Evolutionary conservation across 2,797 vertebrate species (phyloP), one percentile per base, ranked within the genome.

Genomic region (Alectoris magna): DNA sequence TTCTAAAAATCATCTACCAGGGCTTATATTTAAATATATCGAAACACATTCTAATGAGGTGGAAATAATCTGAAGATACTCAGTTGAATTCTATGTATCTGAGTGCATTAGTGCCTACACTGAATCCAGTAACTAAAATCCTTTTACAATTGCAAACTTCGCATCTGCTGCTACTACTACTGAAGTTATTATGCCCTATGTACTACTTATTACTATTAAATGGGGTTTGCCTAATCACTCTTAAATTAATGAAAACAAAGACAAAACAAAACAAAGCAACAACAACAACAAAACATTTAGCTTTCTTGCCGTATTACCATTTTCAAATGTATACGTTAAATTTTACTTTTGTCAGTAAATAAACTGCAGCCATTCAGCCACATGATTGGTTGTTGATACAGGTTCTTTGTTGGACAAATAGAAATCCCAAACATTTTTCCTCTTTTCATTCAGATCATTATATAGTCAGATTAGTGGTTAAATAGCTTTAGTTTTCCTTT

Each of bases 401-500:
- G 12, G 59, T 34, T 67, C 44, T 58, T 6, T 71, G 72, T 81
- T 76, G 34, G 64, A 59, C 18, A 81, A 79, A 64, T 77, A 89
- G 75, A 95, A 95, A 93, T 44, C 86, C 83, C 43, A 94, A 96
- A 85, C 74, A 44, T 83, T 95, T 97, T 94, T 86, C 80, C 88
- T 95, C 82, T 93, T 92, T 92, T 93, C 58, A 93, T 95, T 96
- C 94, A 94, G 51, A 91, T 77, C 70, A 91, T 94, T 95, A 80
- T 62, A 91, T 67, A 77, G 70, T 56, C 41, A 92, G 92, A 96
- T 94, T 95, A 94, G 81, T 94, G 70, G 82, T 90, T 96, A 96
- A 96, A 95, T 69, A 95, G 59, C 4, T 3, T 73, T 95, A 89
- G 90, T 94, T 96, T 97, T 86, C 83, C 74, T 91, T 95, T 95